Conservation (phyloP, 2,888 invertebrate species). For the Congeria kusceri region DNA sequence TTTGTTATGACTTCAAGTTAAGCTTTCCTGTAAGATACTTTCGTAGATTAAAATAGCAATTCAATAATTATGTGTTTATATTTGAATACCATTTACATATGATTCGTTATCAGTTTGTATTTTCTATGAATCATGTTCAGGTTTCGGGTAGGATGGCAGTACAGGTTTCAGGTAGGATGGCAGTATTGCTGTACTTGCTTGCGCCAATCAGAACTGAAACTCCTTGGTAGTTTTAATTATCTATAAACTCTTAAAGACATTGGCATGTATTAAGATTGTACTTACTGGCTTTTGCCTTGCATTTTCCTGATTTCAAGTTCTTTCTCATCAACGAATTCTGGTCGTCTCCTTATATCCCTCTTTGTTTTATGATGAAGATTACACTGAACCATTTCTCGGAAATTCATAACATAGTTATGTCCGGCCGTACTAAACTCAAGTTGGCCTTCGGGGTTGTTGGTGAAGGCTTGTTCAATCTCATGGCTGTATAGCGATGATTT, state of each 20-base stretch:
- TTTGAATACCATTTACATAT: too few relatives aligned
- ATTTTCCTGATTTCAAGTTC: constrained; percentile 27
- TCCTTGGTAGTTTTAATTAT: background rate
- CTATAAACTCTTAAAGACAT: background rate
- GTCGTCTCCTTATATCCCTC: constrained; percentile 62
- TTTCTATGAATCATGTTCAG: too few relatives aligned
- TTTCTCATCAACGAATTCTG: constrained; percentile 55
- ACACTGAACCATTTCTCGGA: constrained; percentile 64
- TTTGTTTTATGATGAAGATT: constrained; percentile 59
- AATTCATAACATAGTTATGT: constrained; percentile 67
- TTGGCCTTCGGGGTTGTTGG: constrained; percentile 58
- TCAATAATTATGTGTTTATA: too few relatives aligned
- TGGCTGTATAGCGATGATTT: constrained; percentile 48
- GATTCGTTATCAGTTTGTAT: too few relatives aligned
- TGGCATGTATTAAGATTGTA: background rate
- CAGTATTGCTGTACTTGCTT: too few relatives aligned
- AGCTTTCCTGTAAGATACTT: too few relatives aligned
- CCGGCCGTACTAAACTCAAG: constrained; percentile 63
- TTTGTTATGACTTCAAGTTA: too few relatives aligned
- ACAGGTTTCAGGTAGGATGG: too few relatives aligned
- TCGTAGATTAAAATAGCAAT: too few relatives aligned
- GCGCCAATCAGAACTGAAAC: too few relatives aligned
- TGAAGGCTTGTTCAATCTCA: constrained; percentile 64
- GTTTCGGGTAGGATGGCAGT: too few relatives aligned
- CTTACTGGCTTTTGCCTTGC: constrained; percentile 1